Percentiles rank a stretch among this genome's conserved stretches.
Evolutionary conservation across 2,797 vertebrate genomes (phyloP).

Genomic region (Melanogrammus aeglefinus): DNA sequence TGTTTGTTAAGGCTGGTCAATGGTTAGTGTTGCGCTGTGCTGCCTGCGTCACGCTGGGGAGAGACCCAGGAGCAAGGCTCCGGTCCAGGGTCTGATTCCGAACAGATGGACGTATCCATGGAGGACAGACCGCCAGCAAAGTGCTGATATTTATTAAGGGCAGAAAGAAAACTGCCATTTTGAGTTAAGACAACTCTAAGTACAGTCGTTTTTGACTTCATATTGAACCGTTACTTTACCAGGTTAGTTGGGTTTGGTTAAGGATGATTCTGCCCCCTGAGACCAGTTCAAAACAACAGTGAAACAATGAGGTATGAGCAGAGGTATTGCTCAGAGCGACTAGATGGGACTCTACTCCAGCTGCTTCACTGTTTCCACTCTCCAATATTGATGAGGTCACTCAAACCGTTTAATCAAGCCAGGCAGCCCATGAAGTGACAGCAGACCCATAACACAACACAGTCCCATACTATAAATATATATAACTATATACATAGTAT

Average conservation of each 20-base stretch:
- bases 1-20: slow-evolving; percentile 10
- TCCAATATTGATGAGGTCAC: slow-evolving; percentile 23
- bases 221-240: too few relatives aligned
- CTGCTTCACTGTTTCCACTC: background rate
- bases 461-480: slow-evolving; percentile 4
- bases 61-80: slow-evolving; percentile 7
- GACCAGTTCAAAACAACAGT: background rate
- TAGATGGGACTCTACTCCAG: background rate
- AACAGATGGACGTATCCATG: slow-evolving; percentile 16
- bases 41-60: background rate
- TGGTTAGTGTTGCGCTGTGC: background rate
- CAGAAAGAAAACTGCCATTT: background rate
- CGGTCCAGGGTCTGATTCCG: slow-evolving; percentile 8
- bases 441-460: background rate
- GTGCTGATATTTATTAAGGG: background rate
- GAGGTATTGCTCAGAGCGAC: background rate
- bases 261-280: background rate
- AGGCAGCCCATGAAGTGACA: slow-evolving; percentile 26
- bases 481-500: too few relatives aligned
- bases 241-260: too few relatives aligned
- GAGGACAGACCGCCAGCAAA: background rate
- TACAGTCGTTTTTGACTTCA: too few relatives aligned
- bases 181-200: background rate
- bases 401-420: slow-evolving; percentile 39
- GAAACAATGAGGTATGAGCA: too few relatives aligned